Conservation (phyloP, 2,888 invertebrate species). For the Pachliopta kotzebuea region DNA sequence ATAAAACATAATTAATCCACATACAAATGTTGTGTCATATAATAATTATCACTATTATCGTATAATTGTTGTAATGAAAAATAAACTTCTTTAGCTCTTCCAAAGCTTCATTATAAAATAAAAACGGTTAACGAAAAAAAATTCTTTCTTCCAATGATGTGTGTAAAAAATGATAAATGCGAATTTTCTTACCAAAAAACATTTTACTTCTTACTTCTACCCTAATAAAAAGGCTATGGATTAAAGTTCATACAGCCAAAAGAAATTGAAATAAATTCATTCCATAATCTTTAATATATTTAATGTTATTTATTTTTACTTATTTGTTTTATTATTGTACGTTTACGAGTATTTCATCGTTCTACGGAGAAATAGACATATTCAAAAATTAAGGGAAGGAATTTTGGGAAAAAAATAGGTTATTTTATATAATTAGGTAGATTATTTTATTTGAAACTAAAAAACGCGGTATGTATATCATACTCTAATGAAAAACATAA, state of each 20-base stretch:
- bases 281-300: too few species aligned
- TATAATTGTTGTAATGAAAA: neutral
- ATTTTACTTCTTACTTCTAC: too few species aligned
- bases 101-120: neutral
- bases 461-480: neutral
- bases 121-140: neutral
- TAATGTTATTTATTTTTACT: too few species aligned
- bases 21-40: neutral
- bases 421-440: constrained; percentile 54
- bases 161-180: too few species aligned
- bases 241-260: too few species aligned
- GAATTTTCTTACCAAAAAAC: too few species aligned
- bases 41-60: neutral
- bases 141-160: neutral
- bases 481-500: neutral
- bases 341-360: neutral
- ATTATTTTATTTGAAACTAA: constrained; percentile 44
- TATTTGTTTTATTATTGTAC: too few species aligned
- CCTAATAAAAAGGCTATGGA: too few species aligned
- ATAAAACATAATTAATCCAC: neutral
- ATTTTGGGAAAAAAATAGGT: constrained; percentile 42
- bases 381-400: constrained; percentile 39
- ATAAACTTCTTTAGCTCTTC: neutral
- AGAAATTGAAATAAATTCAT: too few species aligned
- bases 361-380: neutral